Evolutionary conservation across 2,113 vertebrate genomes (phyloP), one percentile per base, ranked within the genome.

Genomic region (Ondatra zibethicus): DNA sequence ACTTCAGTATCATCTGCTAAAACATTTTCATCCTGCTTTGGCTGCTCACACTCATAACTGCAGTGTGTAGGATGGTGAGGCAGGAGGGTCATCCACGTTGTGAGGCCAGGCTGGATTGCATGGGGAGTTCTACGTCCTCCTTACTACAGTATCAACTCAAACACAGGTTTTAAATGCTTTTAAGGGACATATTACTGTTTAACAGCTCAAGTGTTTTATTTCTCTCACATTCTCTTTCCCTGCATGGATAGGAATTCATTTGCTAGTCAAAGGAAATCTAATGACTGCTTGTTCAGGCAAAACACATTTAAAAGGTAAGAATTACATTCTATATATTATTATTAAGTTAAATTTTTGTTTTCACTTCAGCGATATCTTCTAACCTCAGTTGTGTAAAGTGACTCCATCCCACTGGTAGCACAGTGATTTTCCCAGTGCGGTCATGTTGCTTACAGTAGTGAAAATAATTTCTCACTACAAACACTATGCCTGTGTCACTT

Each of bases 261-360:
- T 25, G 10, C 23, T 2, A 65, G 7, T 61, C 36, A 65, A 39
- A 65, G 55, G 47, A 95, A 88, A 89, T 77, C 12, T 89, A 88
- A 80, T 10, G 29, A 89, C n/a, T 91, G n/a, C 16, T 88, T 68
- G 72, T 5, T 73, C 19, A 94, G 73, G 23, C 77, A 90, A 92
- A 72, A 9, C 42, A 29, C 47, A 72, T 47, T 78, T 42, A 92
- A 88, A 95, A 87, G 81, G 21, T 82, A 92, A 76, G 21, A 58
- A 55, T 25, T 27, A 14, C 2, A 77, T 65, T 91, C 65, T 52
- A 80, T 27, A 80, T 2, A 42, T 91, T 52, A 66, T 21, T 50
- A 70, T 70, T 88, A 96, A 96, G 82, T 93, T 8, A 92, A 89
- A 19, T 52, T 29, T 29, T 75, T 75, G 47, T 85, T 76, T 70